Evolutionary conservation across 2,797 vertebrate species (phyloP).

Genomic region (Falco berigora): DNA sequence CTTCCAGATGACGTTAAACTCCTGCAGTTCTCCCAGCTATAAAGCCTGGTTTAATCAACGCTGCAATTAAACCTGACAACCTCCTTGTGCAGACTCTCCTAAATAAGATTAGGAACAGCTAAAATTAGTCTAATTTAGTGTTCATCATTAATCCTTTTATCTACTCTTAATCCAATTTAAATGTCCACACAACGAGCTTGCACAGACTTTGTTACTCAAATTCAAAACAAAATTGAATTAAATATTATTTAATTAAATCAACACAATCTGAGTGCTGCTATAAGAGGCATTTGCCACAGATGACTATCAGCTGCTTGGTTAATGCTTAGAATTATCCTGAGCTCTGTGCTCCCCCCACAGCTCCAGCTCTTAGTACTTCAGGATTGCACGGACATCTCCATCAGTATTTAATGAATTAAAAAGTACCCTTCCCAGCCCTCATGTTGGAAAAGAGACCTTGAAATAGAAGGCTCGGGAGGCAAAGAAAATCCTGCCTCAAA

Average conservation of each 20-base stretch:
- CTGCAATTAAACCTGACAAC: constrained; percentile 19
- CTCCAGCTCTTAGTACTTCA: not conserved
- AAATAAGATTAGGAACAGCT: constrained; percentile 32
- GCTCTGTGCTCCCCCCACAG: not conserved
- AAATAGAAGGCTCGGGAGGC: not conserved
- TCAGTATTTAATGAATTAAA: rapidly evolving
- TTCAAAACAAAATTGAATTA: not conserved
- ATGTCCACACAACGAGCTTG: not conserved
- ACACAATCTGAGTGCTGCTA: not conserved
- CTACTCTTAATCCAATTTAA: constrained; percentile 43
- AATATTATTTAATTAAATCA: not conserved
- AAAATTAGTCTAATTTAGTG: constrained; percentile 60
- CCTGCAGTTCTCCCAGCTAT: not conserved
- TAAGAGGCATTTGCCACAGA: not conserved
- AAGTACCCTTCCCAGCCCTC: too few species aligned
- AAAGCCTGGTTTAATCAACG: constrained; percentile 18
- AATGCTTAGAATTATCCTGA: not conserved
- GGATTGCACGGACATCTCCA: not conserved
- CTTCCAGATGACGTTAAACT: not conserved
- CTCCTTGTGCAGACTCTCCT: not conserved
- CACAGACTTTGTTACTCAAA: not conserved
- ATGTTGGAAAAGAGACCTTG: not conserved
- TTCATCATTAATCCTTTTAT: constrained; percentile 44
- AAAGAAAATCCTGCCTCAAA: not conserved
- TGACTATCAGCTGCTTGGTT: not conserved